Percentiles rank a stretch among this genome's conserved stretches.
Conservation (phyloP, 1,140 invertebrate species). For the Bombus waltoni region DNA sequence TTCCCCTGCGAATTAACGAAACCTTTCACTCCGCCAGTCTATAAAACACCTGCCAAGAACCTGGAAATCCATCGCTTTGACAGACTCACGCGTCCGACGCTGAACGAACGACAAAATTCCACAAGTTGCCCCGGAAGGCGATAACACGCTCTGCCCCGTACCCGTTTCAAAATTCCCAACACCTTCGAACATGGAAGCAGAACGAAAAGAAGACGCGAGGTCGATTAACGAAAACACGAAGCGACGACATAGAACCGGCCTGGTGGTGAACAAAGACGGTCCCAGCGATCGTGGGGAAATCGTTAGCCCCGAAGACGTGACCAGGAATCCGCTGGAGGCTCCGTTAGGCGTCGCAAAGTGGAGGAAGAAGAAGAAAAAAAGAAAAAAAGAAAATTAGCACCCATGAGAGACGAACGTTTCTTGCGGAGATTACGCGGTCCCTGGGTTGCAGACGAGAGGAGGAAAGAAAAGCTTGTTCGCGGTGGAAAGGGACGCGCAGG, state of each 20-base stretch:
- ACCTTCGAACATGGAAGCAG: too few relatives aligned
- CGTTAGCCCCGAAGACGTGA: constrained; percentile 55
- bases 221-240: background rate
- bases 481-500: constrained; percentile 22
- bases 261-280: constrained; percentile 26
- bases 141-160: too few relatives aligned
- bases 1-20: too few relatives aligned
- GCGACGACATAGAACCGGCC: too few relatives aligned
- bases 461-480: constrained; percentile 7
- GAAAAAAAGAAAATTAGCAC: constrained; percentile 52
- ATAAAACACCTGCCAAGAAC: too few relatives aligned
- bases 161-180: too few relatives aligned
- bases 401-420: constrained; percentile 50
- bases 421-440: constrained; percentile 49
- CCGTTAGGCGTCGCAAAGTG: constrained; percentile 41
- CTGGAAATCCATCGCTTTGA: too few relatives aligned
- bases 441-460: background rate
- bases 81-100: too few relatives aligned
- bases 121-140: too few relatives aligned
- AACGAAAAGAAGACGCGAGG: too few relatives aligned
- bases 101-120: too few relatives aligned
- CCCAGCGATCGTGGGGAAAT: background rate
- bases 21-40: too few relatives aligned
- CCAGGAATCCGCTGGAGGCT: constrained; percentile 37
- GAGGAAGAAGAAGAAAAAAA: background rate